phyloP scores from a whole-genome alignment of 2,113 vertebrate species.

The Centropus bengalensis region DNA sequence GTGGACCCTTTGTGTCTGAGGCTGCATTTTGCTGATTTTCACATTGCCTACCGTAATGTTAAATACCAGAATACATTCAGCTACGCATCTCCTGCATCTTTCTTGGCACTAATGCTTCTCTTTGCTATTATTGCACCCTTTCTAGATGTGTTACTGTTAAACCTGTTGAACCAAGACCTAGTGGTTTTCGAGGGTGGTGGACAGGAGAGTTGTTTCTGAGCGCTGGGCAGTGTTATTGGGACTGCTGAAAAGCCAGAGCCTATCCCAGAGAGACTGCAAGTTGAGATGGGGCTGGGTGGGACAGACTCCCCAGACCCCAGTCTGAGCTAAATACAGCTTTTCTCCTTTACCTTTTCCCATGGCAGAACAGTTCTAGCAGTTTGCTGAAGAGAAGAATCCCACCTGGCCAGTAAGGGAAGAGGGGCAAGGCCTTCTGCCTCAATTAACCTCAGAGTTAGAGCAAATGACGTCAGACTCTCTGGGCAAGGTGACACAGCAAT shows the following conservation, averaged over 20 bases:
- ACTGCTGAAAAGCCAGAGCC: not conserved
- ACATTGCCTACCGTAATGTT: not conserved
- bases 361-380: not conserved
- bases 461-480: not conserved
- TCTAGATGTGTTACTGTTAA: not conserved
- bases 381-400: not conserved
- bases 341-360: not conserved
- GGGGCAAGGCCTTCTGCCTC: not conserved
- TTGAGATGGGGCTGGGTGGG: not conserved
- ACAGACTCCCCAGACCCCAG: rapidly evolving
- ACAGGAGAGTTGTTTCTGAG: not conserved
- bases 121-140: not conserved
- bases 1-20: too few species aligned
- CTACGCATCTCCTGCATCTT: not conserved
- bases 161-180: not conserved
- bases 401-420: not conserved
- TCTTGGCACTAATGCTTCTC: not conserved
- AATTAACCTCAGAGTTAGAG: not conserved
- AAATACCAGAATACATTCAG: not conserved
- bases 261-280: not conserved
- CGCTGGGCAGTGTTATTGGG: not conserved
- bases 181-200: not conserved
- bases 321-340: not conserved
- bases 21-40: not conserved
- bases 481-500: not conserved